These are phyloP conservation scores for Xiphophorus birchmanni DNA, from an alignment of 2,797 vertebrate genomes.

Conservation along the genomic window DNA sequence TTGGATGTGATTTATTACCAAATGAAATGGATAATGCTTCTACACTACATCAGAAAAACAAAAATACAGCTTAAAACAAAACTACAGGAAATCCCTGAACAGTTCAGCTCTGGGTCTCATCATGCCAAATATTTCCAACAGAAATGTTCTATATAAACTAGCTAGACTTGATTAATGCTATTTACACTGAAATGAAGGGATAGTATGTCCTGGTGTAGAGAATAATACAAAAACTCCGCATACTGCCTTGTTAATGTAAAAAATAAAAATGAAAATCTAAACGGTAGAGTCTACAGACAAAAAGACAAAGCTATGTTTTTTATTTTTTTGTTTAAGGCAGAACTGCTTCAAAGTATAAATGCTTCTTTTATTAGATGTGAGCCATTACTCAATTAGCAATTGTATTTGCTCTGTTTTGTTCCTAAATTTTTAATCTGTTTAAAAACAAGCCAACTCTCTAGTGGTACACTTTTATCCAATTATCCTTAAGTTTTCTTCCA, in stretches of 20 bases:
- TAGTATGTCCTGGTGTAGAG: not conserved
- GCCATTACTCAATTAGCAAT: not conserved
- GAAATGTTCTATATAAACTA: too few species aligned
- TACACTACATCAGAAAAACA: not conserved
- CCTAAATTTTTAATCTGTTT: not conserved
- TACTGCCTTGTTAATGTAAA: not conserved
- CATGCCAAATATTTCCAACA: too few species aligned
- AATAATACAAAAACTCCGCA: not conserved
- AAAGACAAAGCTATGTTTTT: not conserved
- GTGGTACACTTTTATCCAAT: not conserved
- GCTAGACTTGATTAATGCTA: too few species aligned
- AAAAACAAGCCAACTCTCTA: not conserved
- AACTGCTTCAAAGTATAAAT: not conserved
- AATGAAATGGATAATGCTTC: not conserved
- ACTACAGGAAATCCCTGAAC: not conserved
- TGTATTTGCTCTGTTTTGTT: not conserved
- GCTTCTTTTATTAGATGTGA: not conserved
- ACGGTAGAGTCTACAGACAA: not conserved
- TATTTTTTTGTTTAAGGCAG: not conserved
- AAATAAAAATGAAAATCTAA: not conserved
- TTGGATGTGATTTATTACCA: too few species aligned
- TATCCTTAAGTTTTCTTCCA: not conserved
- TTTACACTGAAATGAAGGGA: too few species aligned
- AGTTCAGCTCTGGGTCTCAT: not conserved
- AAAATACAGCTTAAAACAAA: not conserved